These are phyloP conservation scores for Chauna torquata DNA, from an alignment of 2,113 vertebrate species.

Conservation along the genomic window DNA sequence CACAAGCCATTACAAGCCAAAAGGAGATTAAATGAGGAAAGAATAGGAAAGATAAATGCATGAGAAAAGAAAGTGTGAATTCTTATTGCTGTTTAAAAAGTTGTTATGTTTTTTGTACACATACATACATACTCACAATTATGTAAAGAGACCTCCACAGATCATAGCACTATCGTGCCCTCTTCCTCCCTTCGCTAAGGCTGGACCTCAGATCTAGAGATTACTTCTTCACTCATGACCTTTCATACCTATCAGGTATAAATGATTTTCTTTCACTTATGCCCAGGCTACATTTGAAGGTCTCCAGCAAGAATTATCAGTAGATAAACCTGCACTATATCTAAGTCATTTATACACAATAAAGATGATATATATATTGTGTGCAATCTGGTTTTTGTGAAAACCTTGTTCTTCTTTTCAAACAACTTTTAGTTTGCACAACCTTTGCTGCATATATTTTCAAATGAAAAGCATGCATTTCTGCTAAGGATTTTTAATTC, in stretches of 20 bases:
- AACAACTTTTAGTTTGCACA: neutral
- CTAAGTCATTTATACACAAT: neutral
- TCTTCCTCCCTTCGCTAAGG: neutral
- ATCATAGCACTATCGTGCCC: neutral
- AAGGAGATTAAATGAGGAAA: neutral
- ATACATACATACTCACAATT: neutral
- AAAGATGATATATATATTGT: neutral
- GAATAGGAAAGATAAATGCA: neutral
- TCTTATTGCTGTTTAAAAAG: neutral
- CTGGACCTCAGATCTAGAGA: neutral
- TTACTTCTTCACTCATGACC: conserved; percentile 32
- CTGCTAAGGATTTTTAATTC: conserved; percentile 19
- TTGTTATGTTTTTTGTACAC: neutral
- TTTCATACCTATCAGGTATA: conserved; percentile 41
- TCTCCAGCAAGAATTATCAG: conserved; percentile 38
- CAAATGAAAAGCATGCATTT: neutral
- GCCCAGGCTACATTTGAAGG: conserved; percentile 38
- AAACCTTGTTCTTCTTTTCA: neutral
- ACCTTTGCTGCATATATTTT: neutral
- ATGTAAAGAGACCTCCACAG: neutral
- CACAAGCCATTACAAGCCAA: neutral
- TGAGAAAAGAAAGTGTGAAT: neutral
- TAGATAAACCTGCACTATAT: conserved; percentile 1
- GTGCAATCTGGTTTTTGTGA: neutral
- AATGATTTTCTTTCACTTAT: conserved; percentile 69